Evolutionary conservation across 30 jellyfish, hydroid and myxozoan genomes (phyloP).

Genomic region (Aurelia aurita complex sp. Pacific): DNA sequence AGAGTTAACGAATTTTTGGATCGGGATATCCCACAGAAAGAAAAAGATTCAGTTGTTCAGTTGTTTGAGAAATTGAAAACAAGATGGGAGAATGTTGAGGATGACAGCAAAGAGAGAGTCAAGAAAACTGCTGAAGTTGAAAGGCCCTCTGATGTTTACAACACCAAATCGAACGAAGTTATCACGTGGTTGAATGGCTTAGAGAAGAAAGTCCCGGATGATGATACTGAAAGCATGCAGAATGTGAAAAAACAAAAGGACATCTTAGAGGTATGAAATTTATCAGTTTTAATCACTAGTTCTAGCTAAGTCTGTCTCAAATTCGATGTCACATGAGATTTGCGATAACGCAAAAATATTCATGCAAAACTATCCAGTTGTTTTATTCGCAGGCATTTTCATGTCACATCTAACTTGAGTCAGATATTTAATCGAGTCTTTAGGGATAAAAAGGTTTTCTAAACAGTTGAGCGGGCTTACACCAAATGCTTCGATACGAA

Average conservation of each 20-base stretch:
- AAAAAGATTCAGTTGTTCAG: constrained; percentile 37
- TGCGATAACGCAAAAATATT: no score
- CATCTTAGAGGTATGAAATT: constrained; percentile 40
- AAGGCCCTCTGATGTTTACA: constrained; percentile 51
- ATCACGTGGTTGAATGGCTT: constrained; percentile 57
- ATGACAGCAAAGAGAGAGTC: constrained; percentile 26
- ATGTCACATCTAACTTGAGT: no score
- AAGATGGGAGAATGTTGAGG: constrained; percentile 55
- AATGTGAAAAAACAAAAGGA: constrained; percentile 23
- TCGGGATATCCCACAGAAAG: constrained; percentile 53
- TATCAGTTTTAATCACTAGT: not conserved
- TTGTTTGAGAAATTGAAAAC: constrained; percentile 45
- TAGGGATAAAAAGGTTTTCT: no score
- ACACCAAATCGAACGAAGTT: constrained; percentile 21
- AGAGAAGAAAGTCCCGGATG: constrained; percentile 54
- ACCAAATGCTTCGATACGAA: no score
- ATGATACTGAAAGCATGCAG: constrained; percentile 6
- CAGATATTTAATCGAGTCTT: no score
- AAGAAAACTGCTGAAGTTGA: constrained; percentile 56
- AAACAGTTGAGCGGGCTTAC: no score
- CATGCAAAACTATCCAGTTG: no score
- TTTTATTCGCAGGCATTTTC: no score
- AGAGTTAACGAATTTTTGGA: constrained; percentile 58
- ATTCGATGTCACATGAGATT: no score
- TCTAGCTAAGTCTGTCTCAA: no score